Conservation (phyloP, 2,797 vertebrate species). For the Hoplostethus atlanticus region DNA sequence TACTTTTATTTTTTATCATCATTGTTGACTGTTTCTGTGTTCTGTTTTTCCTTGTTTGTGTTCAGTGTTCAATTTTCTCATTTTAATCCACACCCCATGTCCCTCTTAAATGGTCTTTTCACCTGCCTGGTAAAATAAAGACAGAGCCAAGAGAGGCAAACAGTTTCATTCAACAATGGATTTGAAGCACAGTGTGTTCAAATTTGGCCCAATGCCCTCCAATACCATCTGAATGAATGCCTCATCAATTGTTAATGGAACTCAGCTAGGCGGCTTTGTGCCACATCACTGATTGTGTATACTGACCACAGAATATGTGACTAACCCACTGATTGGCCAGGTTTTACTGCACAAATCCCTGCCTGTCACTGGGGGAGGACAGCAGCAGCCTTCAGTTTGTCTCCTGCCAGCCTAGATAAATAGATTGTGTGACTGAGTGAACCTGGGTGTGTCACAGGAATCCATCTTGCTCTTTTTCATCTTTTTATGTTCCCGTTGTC, state of each 20-base stretch:
- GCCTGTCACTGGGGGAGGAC: conserved; percentile 11
- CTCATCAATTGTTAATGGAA: conserved; percentile 48
- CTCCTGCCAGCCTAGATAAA: conserved; percentile 27
- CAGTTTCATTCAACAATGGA: background rate
- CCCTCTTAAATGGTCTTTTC: too few species aligned
- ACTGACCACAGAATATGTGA: conserved; percentile 11
- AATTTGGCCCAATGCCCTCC: conserved; percentile 35
- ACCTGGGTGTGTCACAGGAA: conserved; percentile 38
- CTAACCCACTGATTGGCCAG: conserved; percentile 11
- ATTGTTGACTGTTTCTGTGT: too few species aligned
- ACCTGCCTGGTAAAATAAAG: background rate
- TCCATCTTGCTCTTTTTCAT: conserved; percentile 31
- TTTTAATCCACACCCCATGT: too few species aligned
- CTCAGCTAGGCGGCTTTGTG: conserved; percentile 38
- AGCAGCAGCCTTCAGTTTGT: background rate
- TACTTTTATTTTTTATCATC: too few species aligned
- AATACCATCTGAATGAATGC: conserved; percentile 45
- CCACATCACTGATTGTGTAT: conserved; percentile 47
- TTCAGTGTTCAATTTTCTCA: too few species aligned
- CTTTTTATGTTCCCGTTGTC: conserved; percentile 32
- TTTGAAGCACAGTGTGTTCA: conserved; percentile 5
- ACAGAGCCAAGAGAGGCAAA: too few species aligned
- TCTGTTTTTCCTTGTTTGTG: too few species aligned
- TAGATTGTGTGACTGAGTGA: conserved; percentile 32
- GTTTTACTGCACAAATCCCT: conserved; percentile 23